Evolutionary conservation across 2,113 vertebrate genomes (phyloP).

Genomic region (Physeter macrocephalus): DNA sequence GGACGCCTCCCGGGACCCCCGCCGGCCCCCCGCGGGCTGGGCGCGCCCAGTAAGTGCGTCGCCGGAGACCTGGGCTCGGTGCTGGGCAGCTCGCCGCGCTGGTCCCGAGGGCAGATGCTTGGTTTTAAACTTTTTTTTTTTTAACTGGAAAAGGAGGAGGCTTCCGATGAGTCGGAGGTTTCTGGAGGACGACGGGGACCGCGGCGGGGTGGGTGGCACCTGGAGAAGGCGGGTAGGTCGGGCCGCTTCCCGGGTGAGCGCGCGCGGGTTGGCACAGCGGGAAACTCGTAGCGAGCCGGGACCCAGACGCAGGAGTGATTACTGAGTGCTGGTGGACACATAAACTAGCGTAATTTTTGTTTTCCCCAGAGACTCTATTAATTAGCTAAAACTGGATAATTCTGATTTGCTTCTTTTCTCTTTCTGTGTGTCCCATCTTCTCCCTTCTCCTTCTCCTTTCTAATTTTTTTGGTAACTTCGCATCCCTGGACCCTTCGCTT

Average conservation of each 20-base stretch:
- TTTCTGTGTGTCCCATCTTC: background rate
- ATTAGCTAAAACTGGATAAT: conserved; percentile 10
- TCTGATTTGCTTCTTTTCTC: conserved; percentile 1
- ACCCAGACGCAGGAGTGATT: background rate
- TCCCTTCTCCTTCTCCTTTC: background rate
- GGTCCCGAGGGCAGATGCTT: background rate
- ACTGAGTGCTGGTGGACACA: background rate
- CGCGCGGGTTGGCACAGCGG: background rate
- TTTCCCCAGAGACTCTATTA: background rate
- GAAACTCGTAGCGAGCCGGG: background rate
- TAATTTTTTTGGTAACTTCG: background rate
- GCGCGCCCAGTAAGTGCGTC: background rate
- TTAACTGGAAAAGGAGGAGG: background rate
- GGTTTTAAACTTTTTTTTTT: conserved; percentile 35
- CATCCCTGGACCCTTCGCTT: background rate
- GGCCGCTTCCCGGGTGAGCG: background rate
- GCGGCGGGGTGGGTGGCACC: background rate
- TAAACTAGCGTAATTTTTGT: background rate
- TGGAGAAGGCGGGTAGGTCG: background rate
- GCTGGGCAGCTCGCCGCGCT: background rate
- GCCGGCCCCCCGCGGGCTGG: background rate
- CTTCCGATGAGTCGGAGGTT: background rate
- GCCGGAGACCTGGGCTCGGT: background rate
- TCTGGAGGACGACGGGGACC: fast-evolving
- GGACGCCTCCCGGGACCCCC: background rate